Evolutionary conservation across 2,113 vertebrate species (phyloP).

Genomic region (Psittacara wagleri): DNA sequence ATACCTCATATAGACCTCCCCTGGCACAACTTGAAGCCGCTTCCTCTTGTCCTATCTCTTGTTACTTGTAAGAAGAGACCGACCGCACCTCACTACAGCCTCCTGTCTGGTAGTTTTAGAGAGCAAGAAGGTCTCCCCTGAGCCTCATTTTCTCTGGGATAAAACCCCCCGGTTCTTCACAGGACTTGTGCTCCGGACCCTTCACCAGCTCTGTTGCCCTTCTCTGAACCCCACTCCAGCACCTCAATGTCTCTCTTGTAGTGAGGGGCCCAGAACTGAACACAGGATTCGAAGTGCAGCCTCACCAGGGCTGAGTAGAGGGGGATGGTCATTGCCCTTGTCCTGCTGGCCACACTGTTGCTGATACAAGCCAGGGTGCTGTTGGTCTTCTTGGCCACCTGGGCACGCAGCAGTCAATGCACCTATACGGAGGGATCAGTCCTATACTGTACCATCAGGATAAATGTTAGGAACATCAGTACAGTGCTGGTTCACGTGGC

Average conservation of each 20-base stretch:
- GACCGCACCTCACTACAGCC: background rate
- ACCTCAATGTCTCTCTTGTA: background rate
- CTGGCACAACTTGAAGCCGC: background rate
- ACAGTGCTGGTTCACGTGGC: background rate
- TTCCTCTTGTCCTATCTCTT: background rate
- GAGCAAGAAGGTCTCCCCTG: background rate
- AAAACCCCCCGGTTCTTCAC: background rate
- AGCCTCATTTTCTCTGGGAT: background rate
- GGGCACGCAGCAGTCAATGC: background rate
- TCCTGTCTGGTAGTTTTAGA: background rate
- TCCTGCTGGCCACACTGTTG: background rate
- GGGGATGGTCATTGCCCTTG: background rate
- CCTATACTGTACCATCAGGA: background rate
- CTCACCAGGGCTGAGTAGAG: background rate
- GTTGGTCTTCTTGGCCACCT: background rate
- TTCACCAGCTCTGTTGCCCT: background rate
- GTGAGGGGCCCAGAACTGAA: background rate
- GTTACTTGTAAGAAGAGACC: background rate
- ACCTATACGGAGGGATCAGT: accelerated
- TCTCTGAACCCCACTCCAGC: background rate
- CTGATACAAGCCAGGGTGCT: background rate
- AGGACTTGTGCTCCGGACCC: background rate
- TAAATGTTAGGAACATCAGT: background rate
- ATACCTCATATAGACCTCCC: background rate
- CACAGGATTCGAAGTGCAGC: background rate